Base-by-base conservation (phyloP, 2,888 invertebrate species). In the Chloroclysta siterata region DNA sequence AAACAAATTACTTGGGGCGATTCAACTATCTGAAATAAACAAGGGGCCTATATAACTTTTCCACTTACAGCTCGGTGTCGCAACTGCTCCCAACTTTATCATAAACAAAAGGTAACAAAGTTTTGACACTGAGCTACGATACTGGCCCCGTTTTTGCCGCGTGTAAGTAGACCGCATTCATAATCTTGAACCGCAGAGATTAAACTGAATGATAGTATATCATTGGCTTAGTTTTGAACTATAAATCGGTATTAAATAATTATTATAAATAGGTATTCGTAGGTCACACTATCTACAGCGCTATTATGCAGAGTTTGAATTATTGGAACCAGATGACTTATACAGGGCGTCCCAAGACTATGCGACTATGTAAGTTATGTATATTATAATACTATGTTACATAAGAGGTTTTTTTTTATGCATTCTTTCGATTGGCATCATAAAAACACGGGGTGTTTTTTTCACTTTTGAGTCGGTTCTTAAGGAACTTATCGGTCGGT, bases 31-130 rank as follows among this genome's bases (percentile, higher is more conserved):
- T 77, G 63, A 71, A 76, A 77, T 78, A 77, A 80, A 79, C 77
- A 79, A 74, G 76, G 72, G 73, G 67, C 69, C 70, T 72, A 73
- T 76, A 77, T 75, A 82, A 85, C 80, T 84, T 84, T 83, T 75
- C 80, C 82, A 80, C 82, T 83, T 82, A 82, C 77, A 70, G 69
- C 33, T 69, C 73, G 72, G 72, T 79, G 80, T 80, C 83, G 77
- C 72, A 76, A 81, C 74, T 73, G 75, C 63, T 76, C 73, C 77
- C 73, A 82, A 84, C 83, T 82, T 82, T 76, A 77, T 79, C 78
- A 80, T 82, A 84, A 83, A 84, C 83, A 81, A 81, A 80, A 79
- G 79, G 78, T 79, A 78, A 64, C 76, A 70, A 82, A 85, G 76
- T 82, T 84, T 76, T 70, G 77, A 77, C 80, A 73, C 72, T 75